Percentiles rank a stretch among this genome's conserved stretches.
These are phyloP conservation scores for Orthosia gracilis DNA, from an alignment of 2,888 invertebrate species.

Conservation along the genomic window DNA sequence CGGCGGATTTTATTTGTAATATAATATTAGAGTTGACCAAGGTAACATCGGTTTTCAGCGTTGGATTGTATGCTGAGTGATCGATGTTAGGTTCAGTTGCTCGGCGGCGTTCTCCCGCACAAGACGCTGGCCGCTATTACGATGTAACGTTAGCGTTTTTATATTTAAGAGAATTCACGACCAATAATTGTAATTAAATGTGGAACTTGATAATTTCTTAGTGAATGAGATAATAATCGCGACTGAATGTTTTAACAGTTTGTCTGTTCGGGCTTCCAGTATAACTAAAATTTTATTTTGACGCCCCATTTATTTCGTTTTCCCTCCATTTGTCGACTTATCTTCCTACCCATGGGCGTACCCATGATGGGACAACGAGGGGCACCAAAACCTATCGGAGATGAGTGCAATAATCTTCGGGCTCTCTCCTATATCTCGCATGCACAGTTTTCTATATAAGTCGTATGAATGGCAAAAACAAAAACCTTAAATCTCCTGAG, in stretches of 20 bases:
- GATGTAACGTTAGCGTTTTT: constrained; percentile 82
- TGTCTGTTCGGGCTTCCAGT: constrained; percentile 91
- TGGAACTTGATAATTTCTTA: constrained; percentile 87
- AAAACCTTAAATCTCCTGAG: too few relatives aligned
- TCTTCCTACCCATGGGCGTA: constrained; percentile 20
- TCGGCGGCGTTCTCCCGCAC: constrained; percentile 75
- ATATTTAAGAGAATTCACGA: constrained; percentile 88
- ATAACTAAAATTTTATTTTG: constrained; percentile 83
- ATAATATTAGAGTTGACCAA: constrained; percentile 53
- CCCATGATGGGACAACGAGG: too few relatives aligned
- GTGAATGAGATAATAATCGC: constrained; percentile 87
- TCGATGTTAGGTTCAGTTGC: constrained; percentile 42
- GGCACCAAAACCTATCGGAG: too few relatives aligned
- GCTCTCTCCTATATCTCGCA: too few relatives aligned
- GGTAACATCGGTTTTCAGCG: constrained; percentile 44
- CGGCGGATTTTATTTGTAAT: constrained; percentile 70
- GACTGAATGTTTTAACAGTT: constrained; percentile 89
- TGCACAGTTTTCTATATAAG: too few relatives aligned
- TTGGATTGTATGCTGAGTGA: constrained; percentile 42
- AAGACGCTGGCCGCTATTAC: constrained; percentile 78
- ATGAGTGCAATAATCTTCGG: too few relatives aligned
- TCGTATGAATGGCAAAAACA: too few relatives aligned
- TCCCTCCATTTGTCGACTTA: constrained; percentile 54
- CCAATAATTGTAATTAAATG: constrained; percentile 90
- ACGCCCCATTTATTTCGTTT: constrained; percentile 73